Conservation (phyloP, 2,113 vertebrate species). For the Cinclus mexicanus region DNA sequence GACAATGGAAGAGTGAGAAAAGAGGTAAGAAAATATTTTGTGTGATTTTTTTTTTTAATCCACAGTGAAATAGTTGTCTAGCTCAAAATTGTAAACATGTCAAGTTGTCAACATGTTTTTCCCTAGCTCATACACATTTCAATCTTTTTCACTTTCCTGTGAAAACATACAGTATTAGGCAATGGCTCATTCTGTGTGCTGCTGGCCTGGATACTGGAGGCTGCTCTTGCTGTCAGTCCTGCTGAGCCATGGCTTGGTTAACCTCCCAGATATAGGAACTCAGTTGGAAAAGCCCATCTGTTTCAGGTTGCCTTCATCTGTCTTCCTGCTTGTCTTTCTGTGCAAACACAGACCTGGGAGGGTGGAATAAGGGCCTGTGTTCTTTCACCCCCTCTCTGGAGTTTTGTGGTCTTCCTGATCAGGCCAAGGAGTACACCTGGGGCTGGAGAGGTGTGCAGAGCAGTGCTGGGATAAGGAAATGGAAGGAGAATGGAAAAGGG, state of each 20-base stretch:
- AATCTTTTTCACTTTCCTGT: neutral
- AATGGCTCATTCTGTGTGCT: neutral
- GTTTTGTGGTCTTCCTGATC: neutral
- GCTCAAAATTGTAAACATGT: neutral
- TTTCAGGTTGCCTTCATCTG: neutral
- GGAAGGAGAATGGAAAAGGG: neutral
- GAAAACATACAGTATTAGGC: neutral
- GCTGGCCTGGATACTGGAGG: neutral
- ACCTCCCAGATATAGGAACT: neutral
- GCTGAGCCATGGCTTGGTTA: neutral
- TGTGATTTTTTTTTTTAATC: neutral
- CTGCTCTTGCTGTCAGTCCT: neutral
- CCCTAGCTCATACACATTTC: neutral
- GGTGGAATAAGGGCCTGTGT: neutral
- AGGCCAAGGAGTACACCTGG: neutral
- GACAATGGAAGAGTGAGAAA: neutral
- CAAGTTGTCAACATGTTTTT: neutral
- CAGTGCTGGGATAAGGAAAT: neutral
- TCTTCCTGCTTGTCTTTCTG: neutral
- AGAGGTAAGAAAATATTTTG: neutral
- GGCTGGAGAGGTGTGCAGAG: neutral
- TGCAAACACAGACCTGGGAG: neutral
- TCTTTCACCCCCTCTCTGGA: neutral
- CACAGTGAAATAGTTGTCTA: neutral
- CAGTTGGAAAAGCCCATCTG: neutral